Evolutionary conservation across 2,113 vertebrate species (phyloP), one percentile per base, ranked within the genome.

Genomic region (Syngnathus floridae): DNA sequence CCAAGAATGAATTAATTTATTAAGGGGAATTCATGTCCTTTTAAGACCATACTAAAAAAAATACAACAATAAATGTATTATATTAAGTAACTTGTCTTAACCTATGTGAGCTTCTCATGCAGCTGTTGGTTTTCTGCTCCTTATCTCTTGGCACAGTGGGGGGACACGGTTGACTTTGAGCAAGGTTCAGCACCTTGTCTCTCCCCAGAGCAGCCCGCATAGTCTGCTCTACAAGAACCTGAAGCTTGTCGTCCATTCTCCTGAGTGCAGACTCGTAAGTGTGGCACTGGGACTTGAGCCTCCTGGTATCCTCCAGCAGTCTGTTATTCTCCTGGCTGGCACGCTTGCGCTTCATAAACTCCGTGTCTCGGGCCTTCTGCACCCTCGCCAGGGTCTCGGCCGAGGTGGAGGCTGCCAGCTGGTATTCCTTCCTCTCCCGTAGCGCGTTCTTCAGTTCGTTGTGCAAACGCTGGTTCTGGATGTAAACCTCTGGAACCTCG

Each of bases 291-390:
- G 81, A 69, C 79, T 92, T 94, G 59, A 98, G 85, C 86, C 87
- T 91, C 80, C 90, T 93, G 11, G 95, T 87, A 56, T 95, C 93
- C 82, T 81, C 84, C 35, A 92, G 86, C 41, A 99, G 88, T 49
- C 72, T 88, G 74, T 90, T 91, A 72, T 91, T 95, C 82, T 98
- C 95, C 79, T 95, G 93, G 19, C 91, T 62, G 1, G 93, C 78
- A 37, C 90, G 90, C 26, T 88, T 92, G 22, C 95, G 92, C 37
- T 91, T 91, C 91, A 95, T 85, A 38, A 88, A 85, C 71, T 96
- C 92, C 63, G 91, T 88, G 80, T 98, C 92, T 43, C 92, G 88
- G 77, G 91, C 90, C 69, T 88, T 95, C 83, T 92, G 91, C 65
- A 89, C 86, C 80, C 82, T 93, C 13, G 78, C 45, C 40, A 95